These are phyloP conservation scores for Hemithea aestivaria DNA, from an alignment of 2,888 invertebrate species.

Conservation along the genomic window DNA sequence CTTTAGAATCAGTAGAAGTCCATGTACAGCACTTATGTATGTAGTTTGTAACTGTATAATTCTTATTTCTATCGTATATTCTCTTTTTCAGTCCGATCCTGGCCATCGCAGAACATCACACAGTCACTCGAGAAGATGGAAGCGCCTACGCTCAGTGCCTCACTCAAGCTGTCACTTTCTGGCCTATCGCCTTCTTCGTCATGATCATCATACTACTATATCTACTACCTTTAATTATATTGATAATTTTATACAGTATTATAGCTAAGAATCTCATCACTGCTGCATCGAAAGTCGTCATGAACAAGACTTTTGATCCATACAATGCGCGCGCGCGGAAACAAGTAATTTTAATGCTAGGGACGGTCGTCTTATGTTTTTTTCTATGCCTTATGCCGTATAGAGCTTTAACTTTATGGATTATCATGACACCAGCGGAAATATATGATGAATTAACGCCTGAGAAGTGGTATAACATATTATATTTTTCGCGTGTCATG, in stretches of 20 bases:
- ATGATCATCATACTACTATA: constrained; percentile 89
- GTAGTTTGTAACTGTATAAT: constrained; percentile 3
- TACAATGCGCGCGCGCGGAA: constrained; percentile 85
- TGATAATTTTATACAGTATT: constrained; percentile 88
- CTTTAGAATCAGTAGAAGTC: constrained; percentile 7
- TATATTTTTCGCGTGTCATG: constrained; percentile 92
- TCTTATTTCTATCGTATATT: too few relatives aligned
- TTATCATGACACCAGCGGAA: constrained; percentile 86
- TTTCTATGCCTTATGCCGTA: constrained; percentile 94
- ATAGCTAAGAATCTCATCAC: constrained; percentile 91
- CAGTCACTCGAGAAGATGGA: constrained; percentile 84
- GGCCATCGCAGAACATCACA: constrained; percentile 86
- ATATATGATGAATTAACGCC: constrained; percentile 83
- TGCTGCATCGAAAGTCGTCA: constrained; percentile 81
- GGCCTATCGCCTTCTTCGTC: constrained; percentile 89
- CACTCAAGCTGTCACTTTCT: constrained; percentile 86
- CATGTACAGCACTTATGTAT: constrained; percentile 8
- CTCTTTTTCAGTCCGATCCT: constrained; percentile 87
- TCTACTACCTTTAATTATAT: constrained; percentile 87
- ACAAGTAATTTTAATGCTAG: constrained; percentile 92
- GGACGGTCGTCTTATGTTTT: constrained; percentile 91
- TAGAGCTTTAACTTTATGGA: constrained; percentile 89
- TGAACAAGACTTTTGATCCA: constrained; percentile 85
- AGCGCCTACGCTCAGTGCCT: constrained; percentile 86
- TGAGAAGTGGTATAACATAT: constrained; percentile 88